Evolutionary conservation across 1,140 invertebrate species (phyloP), one percentile per base, ranked within the genome.

Genomic region (Caerostris extrusa): DNA sequence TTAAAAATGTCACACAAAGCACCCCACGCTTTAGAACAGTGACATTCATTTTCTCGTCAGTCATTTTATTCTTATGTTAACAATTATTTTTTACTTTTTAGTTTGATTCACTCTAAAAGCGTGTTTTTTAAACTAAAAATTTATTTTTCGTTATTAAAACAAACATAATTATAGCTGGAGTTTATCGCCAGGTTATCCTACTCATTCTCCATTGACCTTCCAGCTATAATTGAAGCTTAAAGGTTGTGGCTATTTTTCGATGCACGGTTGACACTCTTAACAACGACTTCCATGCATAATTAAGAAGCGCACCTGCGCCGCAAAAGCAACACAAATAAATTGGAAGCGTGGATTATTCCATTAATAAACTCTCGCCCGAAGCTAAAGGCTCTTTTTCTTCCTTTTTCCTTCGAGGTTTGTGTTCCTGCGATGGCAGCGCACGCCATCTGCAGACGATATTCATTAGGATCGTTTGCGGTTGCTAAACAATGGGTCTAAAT

Each of bases 401-500:
- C 50, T 50, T 53, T 77, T 77, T 7, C 53, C 53, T 77, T 50
- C 12, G 4, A 12, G 71, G 8, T 34, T 50, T 77, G 12, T 53
- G 12, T 77, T 34, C 12, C 34, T 50, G 71, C 34, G 34, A 34
- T 34, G 34, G 34, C 34, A 34, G 34, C 12, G 71, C 71, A 77
- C 53, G 71, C 50, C 71, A 77, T 77, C 53, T 77, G 3, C 8
- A 77, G 71, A 77, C 50, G 71, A 77, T 77, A 77, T 77, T 50
- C 50, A 77, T 77, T 77, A 77, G 50, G 14, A 77, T 77, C 50
- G 34, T 50, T 53, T 77, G 71, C 34, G 34, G 71, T 53, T 53
- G 34, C 71, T 8, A 77, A 77, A 77, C 71, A 77, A 77, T 77
- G 71, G 71, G 53, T 77, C 71, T 53, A 77, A 77, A 77, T 77